Percentiles rank a stretch among this genome's conserved stretches.
Evolutionary conservation across 2,797 vertebrate genomes (phyloP).

Genomic region (Sciaenops ocellatus): DNA sequence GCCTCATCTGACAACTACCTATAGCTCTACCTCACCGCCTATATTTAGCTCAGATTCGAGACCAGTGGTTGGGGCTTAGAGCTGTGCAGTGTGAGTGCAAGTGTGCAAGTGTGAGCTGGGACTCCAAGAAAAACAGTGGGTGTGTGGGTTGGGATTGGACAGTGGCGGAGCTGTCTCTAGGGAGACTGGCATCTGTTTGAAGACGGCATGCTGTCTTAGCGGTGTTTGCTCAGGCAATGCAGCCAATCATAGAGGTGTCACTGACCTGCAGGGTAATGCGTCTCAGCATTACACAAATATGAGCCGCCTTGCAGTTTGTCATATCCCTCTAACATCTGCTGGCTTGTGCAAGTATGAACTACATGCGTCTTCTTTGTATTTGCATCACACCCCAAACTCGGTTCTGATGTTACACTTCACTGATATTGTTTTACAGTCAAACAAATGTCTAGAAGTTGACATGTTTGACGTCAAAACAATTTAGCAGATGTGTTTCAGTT

Average conservation of each 20-base stretch:
- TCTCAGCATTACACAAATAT: slow-evolving; percentile 50
- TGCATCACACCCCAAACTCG: not conserved
- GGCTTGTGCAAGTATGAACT: slow-evolving; percentile 30
- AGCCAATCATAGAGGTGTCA: slow-evolving; percentile 56
- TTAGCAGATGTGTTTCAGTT: slow-evolving; percentile 35
- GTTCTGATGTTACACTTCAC: slow-evolving; percentile 19
- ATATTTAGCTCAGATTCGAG: slow-evolving; percentile 76
- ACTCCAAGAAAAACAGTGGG: slow-evolving; percentile 45
- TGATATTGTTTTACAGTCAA: slow-evolving; percentile 19
- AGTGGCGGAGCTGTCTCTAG: slow-evolving; percentile 62
- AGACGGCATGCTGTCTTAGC: slow-evolving; percentile 35
- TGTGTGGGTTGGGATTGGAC: slow-evolving; percentile 55
- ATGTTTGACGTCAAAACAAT: slow-evolving; percentile 25
- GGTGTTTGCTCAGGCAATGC: slow-evolving; percentile 51
- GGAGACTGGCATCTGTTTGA: slow-evolving; percentile 70
- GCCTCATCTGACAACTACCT: slow-evolving; percentile 78
- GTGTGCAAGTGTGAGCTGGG: slow-evolving; percentile 47
- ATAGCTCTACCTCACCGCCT: slow-evolving; percentile 64
- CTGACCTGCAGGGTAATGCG: slow-evolving; percentile 48
- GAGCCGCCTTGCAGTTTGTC: slow-evolving; percentile 43
- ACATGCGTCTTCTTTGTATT: slow-evolving; percentile 33
- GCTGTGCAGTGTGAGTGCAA: slow-evolving; percentile 40
- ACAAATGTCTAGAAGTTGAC: slow-evolving; percentile 17
- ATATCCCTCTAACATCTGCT: slow-evolving; percentile 43
- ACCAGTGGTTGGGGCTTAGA: slow-evolving; percentile 41